Evolutionary conservation across 2,797 vertebrate genomes (phyloP).

Genomic region (Crossoptilon crossoptilon): DNA sequence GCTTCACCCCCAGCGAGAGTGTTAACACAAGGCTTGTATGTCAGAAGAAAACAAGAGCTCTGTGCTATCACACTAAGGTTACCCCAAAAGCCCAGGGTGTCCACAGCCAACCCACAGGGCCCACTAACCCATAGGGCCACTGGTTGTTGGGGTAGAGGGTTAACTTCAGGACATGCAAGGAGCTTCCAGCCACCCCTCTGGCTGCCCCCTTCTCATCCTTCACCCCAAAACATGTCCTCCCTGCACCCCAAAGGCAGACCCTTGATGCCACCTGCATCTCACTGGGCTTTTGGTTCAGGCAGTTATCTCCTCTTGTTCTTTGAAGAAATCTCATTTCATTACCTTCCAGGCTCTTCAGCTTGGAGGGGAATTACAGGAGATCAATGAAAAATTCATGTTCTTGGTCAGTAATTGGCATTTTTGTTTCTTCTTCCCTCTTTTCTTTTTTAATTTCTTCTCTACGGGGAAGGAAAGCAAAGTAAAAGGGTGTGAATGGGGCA

Average conservation of each 20-base stretch:
- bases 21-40: too few relatives aligned
- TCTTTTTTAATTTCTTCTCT: background rate
- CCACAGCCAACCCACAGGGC: background rate
- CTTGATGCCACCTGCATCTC: background rate
- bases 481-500: conserved; percentile 48
- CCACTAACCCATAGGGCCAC: background rate
- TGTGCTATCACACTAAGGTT: too few relatives aligned
- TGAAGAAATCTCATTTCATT: conserved; percentile 47
- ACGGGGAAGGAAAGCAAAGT: conserved; percentile 33
- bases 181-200: background rate
- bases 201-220: background rate
- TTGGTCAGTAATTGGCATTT: conserved; percentile 61
- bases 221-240: background rate
- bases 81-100: background rate
- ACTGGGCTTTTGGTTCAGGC: background rate
- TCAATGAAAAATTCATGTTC: conserved; percentile 68
- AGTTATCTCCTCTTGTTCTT: background rate
- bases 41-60: too few relatives aligned
- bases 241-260: background rate
- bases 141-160: background rate
- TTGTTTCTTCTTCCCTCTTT: background rate
- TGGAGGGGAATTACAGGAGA: conserved; percentile 61
- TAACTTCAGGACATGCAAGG: background rate
- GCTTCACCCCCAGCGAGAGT: background rate
- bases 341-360: conserved; percentile 35